Evolutionary conservation across 2,888 invertebrate species (phyloP), one percentile per base, ranked within the genome.

Genomic region (Cabera pusaria): DNA sequence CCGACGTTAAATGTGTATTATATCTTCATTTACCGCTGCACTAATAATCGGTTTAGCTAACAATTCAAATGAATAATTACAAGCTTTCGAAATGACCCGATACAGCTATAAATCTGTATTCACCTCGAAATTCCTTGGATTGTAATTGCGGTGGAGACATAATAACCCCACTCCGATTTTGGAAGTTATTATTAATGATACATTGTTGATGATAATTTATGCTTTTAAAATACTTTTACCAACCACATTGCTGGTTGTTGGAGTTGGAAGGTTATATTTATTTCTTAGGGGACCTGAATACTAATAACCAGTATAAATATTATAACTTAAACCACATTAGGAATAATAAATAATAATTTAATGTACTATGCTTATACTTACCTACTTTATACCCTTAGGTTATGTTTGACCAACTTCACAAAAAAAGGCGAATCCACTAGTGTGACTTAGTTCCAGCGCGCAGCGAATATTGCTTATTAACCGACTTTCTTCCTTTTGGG

Each of bases 41-140:
- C 62, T 81, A 78, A 79, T 80, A 72, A 76, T 64, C 62, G 68
- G 72, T 67, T 73, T 58, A 64, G 59, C 64, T 72, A 58, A 73
- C 63, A 62, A 72, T 78, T 78, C 74, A 66, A 72, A 77, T 70
- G 63, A 68, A 71, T 79, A 79, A 76, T 74, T 72, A 67, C 63
- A 53, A 55, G 59, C 58, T 72, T 66, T 69, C 62, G 58, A 56
- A 69, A 68, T 58, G 58, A 63, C 59, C 62, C 60, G 60, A 61
- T 59, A 59, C 50, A 50, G 38, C 46, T 49, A 69, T 70, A 68
- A 69, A 66, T 65, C 59, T 58, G 59, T 51, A 64, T 66, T 57
- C 59, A 57, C 52, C 43, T 50, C 61, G 42, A 47, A 45, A 48
- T 42, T 42, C 42, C 38, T 40, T 22, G 20, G 22, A 21, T 44